A percentile compares a stretch with the other conserved stretches of the same genome.
Evolutionary conservation across 2,888 invertebrate genomes (phyloP).

Genomic region (Cheilosia vulpina): DNA sequence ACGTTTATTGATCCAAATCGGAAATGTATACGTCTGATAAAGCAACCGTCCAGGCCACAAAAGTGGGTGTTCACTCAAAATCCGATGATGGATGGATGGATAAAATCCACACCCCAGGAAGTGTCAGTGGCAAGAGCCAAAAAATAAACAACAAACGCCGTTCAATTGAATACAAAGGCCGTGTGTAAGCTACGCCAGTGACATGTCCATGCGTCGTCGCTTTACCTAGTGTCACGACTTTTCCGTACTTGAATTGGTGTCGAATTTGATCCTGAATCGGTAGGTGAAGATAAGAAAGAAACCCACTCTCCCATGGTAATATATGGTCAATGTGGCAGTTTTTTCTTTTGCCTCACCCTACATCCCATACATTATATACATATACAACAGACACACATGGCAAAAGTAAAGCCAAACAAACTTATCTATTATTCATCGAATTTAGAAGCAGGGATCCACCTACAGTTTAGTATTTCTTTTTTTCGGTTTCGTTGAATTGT

Average conservation of each 20-base stretch:
- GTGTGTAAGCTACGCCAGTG: background rate
- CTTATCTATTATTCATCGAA: slow-evolving; percentile 33
- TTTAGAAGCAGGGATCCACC: background rate
- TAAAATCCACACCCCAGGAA: background rate
- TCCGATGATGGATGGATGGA: slow-evolving; percentile 25
- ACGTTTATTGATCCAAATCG: slow-evolving; percentile 20
- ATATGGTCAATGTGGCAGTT: background rate
- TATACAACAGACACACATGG: background rate
- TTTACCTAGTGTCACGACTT: background rate
- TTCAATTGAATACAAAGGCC: slow-evolving; percentile 21
- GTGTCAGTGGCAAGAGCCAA: background rate
- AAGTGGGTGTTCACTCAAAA: slow-evolving; percentile 9
- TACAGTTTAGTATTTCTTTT: background rate
- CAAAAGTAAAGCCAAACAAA: slow-evolving; percentile 24
- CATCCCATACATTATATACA: background rate
- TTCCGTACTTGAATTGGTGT: slow-evolving; percentile 10
- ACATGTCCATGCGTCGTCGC: background rate
- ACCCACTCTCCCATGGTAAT: background rate
- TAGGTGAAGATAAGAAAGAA: background rate
- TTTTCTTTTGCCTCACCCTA: background rate
- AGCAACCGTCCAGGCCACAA: background rate
- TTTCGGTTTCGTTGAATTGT: no score
- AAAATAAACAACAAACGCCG: background rate
- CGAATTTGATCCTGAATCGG: slow-evolving; percentile 19
- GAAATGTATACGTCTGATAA: slow-evolving; percentile 3